Evolutionary conservation across 1,140 invertebrate species (phyloP).

Genomic region (Telenomus remus): DNA sequence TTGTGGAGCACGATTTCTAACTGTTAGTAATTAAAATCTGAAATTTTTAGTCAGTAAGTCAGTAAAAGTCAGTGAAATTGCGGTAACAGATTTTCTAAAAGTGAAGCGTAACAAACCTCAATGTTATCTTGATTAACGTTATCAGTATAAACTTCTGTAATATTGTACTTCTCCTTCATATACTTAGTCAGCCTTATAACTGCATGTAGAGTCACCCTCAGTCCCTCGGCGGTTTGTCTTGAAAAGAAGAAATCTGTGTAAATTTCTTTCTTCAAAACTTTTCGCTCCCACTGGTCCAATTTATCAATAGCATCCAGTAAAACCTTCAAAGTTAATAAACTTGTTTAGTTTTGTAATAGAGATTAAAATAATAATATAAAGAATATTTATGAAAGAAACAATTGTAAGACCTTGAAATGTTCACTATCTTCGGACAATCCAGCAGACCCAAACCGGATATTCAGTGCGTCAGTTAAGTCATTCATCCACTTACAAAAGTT

Average conservation of each 20-base stretch:
- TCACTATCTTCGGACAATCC: slow-evolving; percentile 7
- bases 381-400: neutral
- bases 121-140: slow-evolving; percentile 3
- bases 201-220: neutral
- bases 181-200: slow-evolving; percentile 1
- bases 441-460: neutral
- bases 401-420: slow-evolving; percentile 24
- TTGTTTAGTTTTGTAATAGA: neutral
- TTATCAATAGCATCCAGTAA: neutral
- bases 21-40: neutral
- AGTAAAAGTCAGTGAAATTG: neutral
- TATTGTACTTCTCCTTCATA: slow-evolving; percentile 5
- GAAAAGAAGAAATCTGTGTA: neutral
- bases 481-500: slow-evolving; percentile 23
- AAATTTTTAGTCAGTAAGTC: neutral
- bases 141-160: slow-evolving; percentile 4
- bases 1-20: neutral
- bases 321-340: neutral
- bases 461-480: slow-evolving; percentile 19
- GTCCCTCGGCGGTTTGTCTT: slow-evolving; percentile 1
- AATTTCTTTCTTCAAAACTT: neutral
- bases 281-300: neutral
- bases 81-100: neutral
- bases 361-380: neutral
- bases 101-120: slow-evolving; percentile 5